These are phyloP conservation scores for Sterrhoptilus dennistouni DNA, from an alignment of 2,113 vertebrate genomes.

Conservation along the genomic window DNA sequence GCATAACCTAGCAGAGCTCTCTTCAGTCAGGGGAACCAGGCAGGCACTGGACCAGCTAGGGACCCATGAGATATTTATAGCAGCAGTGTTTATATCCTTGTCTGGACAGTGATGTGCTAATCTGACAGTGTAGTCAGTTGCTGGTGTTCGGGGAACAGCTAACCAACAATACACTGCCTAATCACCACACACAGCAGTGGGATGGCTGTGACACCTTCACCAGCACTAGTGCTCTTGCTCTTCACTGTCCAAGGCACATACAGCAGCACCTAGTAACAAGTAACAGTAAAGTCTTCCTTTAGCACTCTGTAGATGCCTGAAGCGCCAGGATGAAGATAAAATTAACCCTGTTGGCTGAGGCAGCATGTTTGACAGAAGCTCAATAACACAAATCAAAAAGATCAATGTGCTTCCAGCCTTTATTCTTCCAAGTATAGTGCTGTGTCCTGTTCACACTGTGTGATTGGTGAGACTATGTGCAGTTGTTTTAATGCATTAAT, in stretches of 20 bases:
- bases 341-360: not conserved
- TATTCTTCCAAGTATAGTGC: not conserved
- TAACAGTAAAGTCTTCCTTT: not conserved
- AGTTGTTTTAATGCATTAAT: not conserved
- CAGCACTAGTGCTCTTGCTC: not conserved
- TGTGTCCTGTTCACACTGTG: not conserved
- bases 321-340: not conserved
- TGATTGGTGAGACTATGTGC: not conserved
- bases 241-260: not conserved
- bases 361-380: not conserved
- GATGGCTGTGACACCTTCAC: not conserved
- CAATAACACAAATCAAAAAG: not conserved
- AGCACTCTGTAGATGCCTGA: not conserved
- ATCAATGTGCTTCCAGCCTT: not conserved
- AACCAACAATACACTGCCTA: slow-evolving; percentile 85
- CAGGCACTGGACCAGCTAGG: not conserved
- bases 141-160: slow-evolving; percentile 65
- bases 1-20: not conserved
- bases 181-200: slow-evolving; percentile 56
- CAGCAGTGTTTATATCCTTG: not conserved
- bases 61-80: not conserved
- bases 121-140: slow-evolving; percentile 69
- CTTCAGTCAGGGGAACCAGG: not conserved
- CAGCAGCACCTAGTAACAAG: not conserved
- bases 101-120: slow-evolving; percentile 28